These are phyloP conservation scores for Drosophila infuscata DNA, from an alignment of 2,888 invertebrate species.

Conservation along the genomic window DNA sequence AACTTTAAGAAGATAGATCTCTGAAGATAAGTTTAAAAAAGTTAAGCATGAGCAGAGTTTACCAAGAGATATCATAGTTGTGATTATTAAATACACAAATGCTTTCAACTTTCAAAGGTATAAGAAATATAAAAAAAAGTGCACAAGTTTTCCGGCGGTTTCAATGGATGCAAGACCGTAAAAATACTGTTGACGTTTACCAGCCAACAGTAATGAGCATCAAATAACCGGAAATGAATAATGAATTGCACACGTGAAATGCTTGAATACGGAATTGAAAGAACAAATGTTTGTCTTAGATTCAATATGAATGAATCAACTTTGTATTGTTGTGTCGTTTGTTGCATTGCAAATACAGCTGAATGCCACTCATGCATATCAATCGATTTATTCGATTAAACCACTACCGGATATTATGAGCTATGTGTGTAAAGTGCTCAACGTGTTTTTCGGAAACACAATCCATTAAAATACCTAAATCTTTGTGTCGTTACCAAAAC, in stretches of 20 bases:
- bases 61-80: background rate
- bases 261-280: background rate
- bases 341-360: background rate
- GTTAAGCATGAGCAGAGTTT: background rate
- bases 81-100: background rate
- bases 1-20: background rate
- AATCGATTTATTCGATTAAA: background rate
- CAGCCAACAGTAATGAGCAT: constrained; percentile 21
- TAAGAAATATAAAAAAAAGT: background rate
- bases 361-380: background rate
- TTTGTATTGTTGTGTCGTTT: background rate
- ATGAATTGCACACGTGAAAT: background rate
- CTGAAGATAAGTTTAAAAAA: background rate
- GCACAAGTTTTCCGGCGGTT: background rate
- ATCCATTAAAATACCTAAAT: background rate
- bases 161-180: background rate
- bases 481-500: background rate
- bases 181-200: constrained; percentile 2
- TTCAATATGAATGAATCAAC: background rate
- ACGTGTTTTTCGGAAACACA: background rate
- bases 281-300: background rate
- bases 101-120: background rate
- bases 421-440: background rate
- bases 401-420: background rate
- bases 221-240: background rate